Conservation (phyloP, 2,113 vertebrate genomes). For the Cyanoderma ruficeps region DNA sequence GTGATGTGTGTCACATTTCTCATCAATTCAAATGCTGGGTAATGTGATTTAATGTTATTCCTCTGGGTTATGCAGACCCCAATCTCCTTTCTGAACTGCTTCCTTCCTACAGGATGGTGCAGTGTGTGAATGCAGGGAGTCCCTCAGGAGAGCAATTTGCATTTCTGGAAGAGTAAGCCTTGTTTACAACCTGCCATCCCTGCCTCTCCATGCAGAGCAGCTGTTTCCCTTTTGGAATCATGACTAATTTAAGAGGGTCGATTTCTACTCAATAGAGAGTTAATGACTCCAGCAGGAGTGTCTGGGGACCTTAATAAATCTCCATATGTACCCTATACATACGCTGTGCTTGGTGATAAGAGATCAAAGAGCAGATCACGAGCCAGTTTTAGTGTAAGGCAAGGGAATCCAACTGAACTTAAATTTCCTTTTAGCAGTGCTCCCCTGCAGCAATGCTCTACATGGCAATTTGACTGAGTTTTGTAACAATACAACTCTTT, state of each 20-base stretch:
- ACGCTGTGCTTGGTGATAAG: neutral
- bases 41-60: neutral
- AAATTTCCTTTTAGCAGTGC: neutral
- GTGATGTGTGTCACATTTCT: neutral
- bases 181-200: neutral
- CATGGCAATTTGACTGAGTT: neutral
- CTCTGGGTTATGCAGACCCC: neutral
- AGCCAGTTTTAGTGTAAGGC: neutral
- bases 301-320: neutral
- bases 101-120: neutral
- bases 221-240: slow-evolving; percentile 42
- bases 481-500: neutral
- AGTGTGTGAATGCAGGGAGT: neutral
- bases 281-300: neutral
- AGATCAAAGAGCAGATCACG: neutral
- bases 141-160: neutral
- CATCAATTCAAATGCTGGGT: neutral
- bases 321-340: neutral
- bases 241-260: neutral
- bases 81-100: neutral
- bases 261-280: slow-evolving; percentile 22
- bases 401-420: neutral
- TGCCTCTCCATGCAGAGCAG: neutral
- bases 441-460: neutral
- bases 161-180: slow-evolving; percentile 17